These are phyloP conservation scores for Exocentrus adspersus DNA, from an alignment of 2,888 invertebrate species.

Conservation along the genomic window DNA sequence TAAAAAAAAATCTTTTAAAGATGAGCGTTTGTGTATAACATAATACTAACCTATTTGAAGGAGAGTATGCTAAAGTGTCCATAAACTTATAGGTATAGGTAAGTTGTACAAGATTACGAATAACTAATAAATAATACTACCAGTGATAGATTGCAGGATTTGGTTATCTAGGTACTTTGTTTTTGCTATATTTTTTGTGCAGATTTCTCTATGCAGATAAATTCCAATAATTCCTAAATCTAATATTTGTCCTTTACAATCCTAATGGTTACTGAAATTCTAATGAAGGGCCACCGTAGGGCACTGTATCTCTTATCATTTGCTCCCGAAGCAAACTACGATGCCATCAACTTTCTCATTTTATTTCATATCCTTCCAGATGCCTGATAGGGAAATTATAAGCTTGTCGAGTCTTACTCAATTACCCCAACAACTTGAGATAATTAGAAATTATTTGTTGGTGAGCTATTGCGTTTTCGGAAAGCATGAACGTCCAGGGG, in stretches of 20 bases:
- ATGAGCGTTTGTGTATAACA: background rate
- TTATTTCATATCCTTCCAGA: conserved; percentile 31
- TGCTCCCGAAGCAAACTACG: conserved; percentile 30
- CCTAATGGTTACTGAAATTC: no score
- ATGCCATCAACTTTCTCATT: conserved; percentile 32
- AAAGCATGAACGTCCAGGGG: conserved; percentile 1
- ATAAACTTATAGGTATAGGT: no score
- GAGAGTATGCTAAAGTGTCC: no score
- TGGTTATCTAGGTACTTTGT: no score
- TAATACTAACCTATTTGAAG: background rate
- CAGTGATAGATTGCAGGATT: no score
- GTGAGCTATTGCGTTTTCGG: conserved; percentile 2
- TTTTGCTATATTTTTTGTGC: no score
- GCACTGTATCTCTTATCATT: background rate
- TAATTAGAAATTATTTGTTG: conserved; percentile 41
- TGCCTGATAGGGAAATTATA: conserved; percentile 35
- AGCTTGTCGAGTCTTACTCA: conserved; percentile 35
- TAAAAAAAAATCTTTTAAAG: background rate
- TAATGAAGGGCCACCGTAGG: no score
- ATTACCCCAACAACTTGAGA: conserved; percentile 39
- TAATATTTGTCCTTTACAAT: no score
- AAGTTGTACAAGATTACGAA: no score
- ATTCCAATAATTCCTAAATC: no score
- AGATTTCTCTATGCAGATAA: no score
- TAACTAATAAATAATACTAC: no score